Evolutionary conservation across 1,140 invertebrate species (phyloP).

Genomic region (Medauroidea extradentata): DNA sequence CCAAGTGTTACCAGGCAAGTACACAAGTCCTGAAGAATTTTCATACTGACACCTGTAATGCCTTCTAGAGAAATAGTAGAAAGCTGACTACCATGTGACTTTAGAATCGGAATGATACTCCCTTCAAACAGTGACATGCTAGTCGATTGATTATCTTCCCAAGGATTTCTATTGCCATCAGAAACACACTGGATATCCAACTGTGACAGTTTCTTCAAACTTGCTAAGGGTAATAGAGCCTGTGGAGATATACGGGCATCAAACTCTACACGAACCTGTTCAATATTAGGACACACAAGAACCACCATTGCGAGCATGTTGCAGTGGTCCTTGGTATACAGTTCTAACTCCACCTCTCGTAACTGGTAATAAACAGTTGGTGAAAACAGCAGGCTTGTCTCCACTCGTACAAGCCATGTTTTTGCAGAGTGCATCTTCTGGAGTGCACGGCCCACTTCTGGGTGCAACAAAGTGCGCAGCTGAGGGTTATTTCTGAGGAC

Average conservation of each 20-base stretch:
- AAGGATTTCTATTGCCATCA: neutral
- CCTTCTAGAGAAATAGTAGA: constrained; percentile 14
- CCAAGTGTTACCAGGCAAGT: constrained; percentile 10
- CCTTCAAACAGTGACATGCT: constrained; percentile 5
- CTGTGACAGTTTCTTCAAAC: constrained; percentile 8
- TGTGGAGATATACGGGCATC: constrained; percentile 13
- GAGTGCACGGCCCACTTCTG: constrained; percentile 16
- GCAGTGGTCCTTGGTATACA: constrained; percentile 7
- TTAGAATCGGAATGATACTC: constrained; percentile 14
- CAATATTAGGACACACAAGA: constrained; percentile 9
- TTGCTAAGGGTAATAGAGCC: constrained; percentile 8
- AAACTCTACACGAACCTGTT: constrained; percentile 17
- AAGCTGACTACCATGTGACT: constrained; percentile 10
- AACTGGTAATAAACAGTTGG: neutral
- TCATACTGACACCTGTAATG: constrained; percentile 12
- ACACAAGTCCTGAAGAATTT: constrained; percentile 6
- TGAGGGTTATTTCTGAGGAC: constrained; percentile 18
- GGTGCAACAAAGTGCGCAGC: constrained; percentile 11
- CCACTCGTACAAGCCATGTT: constrained; percentile 1
- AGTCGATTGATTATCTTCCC: neutral
- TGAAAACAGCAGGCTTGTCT: neutral
- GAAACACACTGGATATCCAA: constrained; percentile 17
- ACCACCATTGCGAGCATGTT: constrained; percentile 9
- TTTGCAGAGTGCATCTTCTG: constrained; percentile 14
- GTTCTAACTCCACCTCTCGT: constrained; percentile 6